phyloP scores from a whole-genome alignment of 1,140 invertebrate genomes.

The Drosophila sucinea region DNA sequence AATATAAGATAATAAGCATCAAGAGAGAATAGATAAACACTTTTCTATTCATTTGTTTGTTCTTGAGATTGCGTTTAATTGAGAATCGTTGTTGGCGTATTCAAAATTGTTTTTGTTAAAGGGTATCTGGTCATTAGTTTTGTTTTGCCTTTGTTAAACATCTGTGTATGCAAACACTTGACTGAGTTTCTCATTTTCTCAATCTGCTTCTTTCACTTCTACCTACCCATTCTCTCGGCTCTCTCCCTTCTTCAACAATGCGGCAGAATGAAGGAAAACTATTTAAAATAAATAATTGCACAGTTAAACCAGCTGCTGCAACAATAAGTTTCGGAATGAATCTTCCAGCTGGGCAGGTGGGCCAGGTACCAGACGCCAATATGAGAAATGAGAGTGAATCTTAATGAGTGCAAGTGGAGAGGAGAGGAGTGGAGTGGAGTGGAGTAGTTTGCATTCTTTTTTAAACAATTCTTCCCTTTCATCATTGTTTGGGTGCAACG shows the following conservation, averaged over 20 bases:
- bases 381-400: not conserved
- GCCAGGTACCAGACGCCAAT: not conserved
- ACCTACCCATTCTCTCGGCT: not conserved
- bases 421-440: too few species aligned
- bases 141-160: constrained; percentile 4
- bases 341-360: constrained; percentile 20
- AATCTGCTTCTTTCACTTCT: not conserved
- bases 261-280: constrained; percentile 39
- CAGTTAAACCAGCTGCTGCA: constrained; percentile 49
- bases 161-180: constrained; percentile 30
- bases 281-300: constrained; percentile 64
- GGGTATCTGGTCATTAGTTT: not conserved
- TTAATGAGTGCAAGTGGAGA: not conserved
- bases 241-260: not conserved
- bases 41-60: too few species aligned
- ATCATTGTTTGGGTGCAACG: constrained; percentile 16
- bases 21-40: too few species aligned
- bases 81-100: not conserved
- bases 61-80: too few species aligned
- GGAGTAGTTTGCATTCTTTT: not conserved
- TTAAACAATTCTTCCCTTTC: not conserved
- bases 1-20: too few species aligned
- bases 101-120: not conserved
- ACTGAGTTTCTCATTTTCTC: constrained; percentile 16
- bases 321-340: constrained; percentile 19